Base-by-base conservation (phyloP, 2,797 vertebrate genomes). In the Hirundo rustica region DNA sequence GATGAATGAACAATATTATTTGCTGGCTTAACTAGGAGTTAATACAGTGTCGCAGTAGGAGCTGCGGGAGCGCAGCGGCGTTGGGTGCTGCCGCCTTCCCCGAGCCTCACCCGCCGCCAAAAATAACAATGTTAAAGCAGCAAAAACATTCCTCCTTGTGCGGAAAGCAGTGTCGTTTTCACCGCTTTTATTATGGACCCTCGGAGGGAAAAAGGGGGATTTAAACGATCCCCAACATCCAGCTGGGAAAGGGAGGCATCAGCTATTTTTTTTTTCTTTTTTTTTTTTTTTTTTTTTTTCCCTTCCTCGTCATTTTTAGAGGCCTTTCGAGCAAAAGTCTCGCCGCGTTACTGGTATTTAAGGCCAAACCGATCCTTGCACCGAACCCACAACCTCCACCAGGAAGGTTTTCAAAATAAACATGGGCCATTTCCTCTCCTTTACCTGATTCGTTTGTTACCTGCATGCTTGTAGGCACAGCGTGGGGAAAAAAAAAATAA, bases 1-100 rank as follows among this genome's bases (percentile, higher is more conserved):
- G 96, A 96, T 48, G 80, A 96, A 96, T 92, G 95, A 95, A 96
- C 96, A 96, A 96, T 96, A 97, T 94, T 95, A 96, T 96, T 94
- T 91, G 95, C 95, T 81, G 55, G 62, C 94, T 96, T 95, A 95
- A 91, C 92, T 61, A 55, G 72, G 92, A 92, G 89, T 89, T 76
- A 96, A 95, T 88, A 79, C 88, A n/a, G 75, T 64, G 92, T 27
- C 26, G 84, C 66, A 30, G 57, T 50, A 66, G 89, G 87, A 64
- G 66, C 81, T 32, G 75, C 29, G 7, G 89, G 40, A 45, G 73
- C 45, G 5, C 62, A n/a, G 68, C 40, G 57, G 34, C 11, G 15
- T 25, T 93, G 73, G 79, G 88, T 88, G 62, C 80, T n/a, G 48
- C 61, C 53, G 77, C 82, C 57, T 87, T 65, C 73, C 40, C 80